Base-by-base conservation (phyloP, 2,888 invertebrate genomes). In the Apomyelois bistriatella region DNA sequence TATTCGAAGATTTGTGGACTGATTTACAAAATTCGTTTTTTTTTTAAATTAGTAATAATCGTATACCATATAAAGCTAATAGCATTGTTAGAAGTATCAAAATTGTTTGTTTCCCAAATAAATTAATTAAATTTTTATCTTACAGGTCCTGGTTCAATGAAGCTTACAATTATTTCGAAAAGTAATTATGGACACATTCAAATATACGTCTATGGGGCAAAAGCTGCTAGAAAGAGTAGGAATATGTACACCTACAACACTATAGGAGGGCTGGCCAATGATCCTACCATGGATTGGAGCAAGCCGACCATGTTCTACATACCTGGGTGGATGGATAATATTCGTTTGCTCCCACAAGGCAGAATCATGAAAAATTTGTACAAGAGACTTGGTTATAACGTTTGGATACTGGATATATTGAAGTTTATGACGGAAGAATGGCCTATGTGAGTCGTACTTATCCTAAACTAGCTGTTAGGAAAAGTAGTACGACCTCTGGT, bases 341-440 rank as follows among this genome's bases (percentile, higher is more conserved):
- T 52, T 0, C 5, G 12, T 2, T 40, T 5, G 2, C 5, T 40
- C 13, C n/a, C 50, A 1, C 32, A 35, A 0, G 28, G 32, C 4
- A 15, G 17, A 10, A 6, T 12, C 2, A 40, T 58, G 13, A 54
- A 52, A 1, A n/a, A 16, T 0, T 9, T 40, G 0, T 61, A 61
- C 28, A 49, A 38, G n/a, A 48, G 47, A n/a, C 12, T 52, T 28
- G 58, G 57, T 0, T 59, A 58, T 17, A 60, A 60, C 28, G 58
- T 58, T 1, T 16, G 55, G 7, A 9, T 56, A 3, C 28, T 58
- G 28, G 58, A 58, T 2, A 40, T 38, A 3, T 15, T 53, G 0
- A 36, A 13, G 9, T 55, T 55, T 13, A 10, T 38, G 9, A 30
- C 36, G 2, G 35, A 36, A 1, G 40, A 53, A 37, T 59, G 40